Conservation (phyloP, 1,140 invertebrate genomes). For the Portunus trituberculatus region DNA sequence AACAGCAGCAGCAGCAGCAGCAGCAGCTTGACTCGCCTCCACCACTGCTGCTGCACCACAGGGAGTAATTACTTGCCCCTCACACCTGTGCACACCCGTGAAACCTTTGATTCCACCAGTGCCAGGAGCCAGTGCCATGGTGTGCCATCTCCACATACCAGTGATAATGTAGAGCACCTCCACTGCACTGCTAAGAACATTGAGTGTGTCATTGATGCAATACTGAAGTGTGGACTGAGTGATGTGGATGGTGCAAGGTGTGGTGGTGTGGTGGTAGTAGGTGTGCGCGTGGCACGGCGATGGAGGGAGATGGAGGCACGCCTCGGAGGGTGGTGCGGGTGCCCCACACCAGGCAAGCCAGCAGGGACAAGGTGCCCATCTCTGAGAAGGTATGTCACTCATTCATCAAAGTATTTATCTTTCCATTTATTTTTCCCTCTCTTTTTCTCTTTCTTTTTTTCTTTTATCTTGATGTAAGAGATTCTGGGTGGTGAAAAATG, state of each 20-base stretch:
- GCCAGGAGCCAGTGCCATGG: not conserved
- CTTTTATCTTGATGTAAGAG: too few species aligned
- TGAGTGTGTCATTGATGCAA: not conserved
- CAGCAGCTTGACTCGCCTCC: too few species aligned
- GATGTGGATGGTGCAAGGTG: not conserved
- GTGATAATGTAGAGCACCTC: not conserved
- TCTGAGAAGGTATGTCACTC: conserved; percentile 57
- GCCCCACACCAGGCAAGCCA: conserved; percentile 34
- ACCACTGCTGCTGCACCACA: too few species aligned
- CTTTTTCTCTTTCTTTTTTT: too few species aligned
- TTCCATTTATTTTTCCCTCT: too few species aligned
- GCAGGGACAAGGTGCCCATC: conserved; percentile 42
- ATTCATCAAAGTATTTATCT: too few species aligned
- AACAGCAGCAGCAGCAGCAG: too few species aligned
- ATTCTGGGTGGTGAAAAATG: too few species aligned
- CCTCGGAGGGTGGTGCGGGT: conserved; percentile 63
- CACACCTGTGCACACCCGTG: too few species aligned
- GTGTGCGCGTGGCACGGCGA: not conserved
- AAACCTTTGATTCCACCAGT: not conserved
- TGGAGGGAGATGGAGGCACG: conserved; percentile 66
- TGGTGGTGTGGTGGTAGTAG: not conserved
- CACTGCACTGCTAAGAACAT: not conserved
- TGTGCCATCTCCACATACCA: not conserved
- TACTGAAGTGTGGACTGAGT: not conserved
- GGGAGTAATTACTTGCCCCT: too few species aligned